Conservation (phyloP, 2,797 vertebrate genomes). For the Coregonus sp. region DNA sequence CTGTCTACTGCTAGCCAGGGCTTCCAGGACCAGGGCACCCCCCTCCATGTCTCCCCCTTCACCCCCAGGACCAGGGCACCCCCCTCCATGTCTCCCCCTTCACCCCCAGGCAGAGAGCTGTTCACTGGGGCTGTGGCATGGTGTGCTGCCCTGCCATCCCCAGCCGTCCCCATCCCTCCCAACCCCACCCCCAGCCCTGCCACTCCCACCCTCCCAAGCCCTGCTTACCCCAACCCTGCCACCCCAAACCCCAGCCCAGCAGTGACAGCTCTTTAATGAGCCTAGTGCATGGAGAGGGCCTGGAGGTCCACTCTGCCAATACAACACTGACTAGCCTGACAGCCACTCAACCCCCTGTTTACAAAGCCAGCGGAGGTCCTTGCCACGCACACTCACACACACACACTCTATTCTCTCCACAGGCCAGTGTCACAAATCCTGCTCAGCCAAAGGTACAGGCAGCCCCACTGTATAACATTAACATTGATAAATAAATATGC, state of each 20-base stretch:
- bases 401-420: constrained; percentile 2
- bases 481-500: not conserved
- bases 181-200: constrained; percentile 11
- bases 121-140: constrained; percentile 7
- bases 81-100: not conserved
- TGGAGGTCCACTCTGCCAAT: constrained; percentile 48
- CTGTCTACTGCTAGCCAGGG: not conserved
- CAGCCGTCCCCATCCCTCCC: no score
- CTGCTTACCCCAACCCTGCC: no score
- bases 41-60: not conserved
- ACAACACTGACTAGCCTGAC: constrained; percentile 27
- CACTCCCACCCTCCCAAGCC: no score
- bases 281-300: constrained; percentile 35
- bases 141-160: constrained; percentile 37
- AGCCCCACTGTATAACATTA: not conserved
- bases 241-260: constrained; percentile 12
- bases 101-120: constrained; percentile 17
- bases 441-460: not conserved
- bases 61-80: not conserved
- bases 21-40: not conserved
- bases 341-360: constrained; percentile 36
- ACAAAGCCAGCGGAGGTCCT: constrained; percentile 31
- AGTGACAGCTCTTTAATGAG: constrained; percentile 63
- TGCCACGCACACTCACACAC: constrained; percentile 13
- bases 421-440: not conserved